Evolutionary conservation across 2,888 invertebrate species (phyloP).

Genomic region (Frankliniella intonsa): DNA sequence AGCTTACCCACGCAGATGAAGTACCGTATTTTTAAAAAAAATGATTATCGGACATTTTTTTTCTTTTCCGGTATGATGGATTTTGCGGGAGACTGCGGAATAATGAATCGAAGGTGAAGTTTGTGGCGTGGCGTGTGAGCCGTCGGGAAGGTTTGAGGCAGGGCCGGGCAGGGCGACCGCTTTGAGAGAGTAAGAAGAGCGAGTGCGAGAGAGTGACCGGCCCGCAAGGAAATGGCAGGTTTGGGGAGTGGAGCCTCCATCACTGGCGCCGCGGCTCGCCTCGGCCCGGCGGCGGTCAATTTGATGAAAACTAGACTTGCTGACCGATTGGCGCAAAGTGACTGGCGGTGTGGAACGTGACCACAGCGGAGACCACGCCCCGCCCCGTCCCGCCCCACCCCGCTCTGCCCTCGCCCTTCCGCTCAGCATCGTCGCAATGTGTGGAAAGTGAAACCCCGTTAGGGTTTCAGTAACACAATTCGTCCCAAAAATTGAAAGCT

Average conservation of each 20-base stretch:
- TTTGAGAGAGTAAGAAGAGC: background rate
- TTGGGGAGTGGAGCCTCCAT: background rate
- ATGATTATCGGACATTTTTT: too few relatives aligned
- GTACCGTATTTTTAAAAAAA: too few relatives aligned
- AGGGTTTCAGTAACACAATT: background rate
- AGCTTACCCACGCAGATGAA: too few relatives aligned
- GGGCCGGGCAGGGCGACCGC: background rate
- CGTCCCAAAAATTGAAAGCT: background rate
- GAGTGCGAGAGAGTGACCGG: background rate
- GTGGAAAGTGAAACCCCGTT: background rate
- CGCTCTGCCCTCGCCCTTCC: background rate
- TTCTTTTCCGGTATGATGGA: too few relatives aligned
- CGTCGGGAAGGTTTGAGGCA: background rate
- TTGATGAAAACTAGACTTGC: slow-evolving; percentile 16
- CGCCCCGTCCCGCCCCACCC: background rate
- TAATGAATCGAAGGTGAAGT: background rate
- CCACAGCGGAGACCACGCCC: background rate
- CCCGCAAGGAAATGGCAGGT: background rate
- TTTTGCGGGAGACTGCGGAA: background rate
- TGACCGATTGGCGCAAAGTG: slow-evolving; percentile 8
- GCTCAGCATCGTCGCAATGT: background rate
- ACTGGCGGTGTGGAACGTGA: background rate
- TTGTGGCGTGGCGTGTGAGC: background rate
- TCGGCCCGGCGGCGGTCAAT: background rate
- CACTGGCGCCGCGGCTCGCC: background rate